These are phyloP conservation scores for Eulemur albifrons DNA, from an alignment of 2,797 vertebrate species.

Conservation along the genomic window DNA sequence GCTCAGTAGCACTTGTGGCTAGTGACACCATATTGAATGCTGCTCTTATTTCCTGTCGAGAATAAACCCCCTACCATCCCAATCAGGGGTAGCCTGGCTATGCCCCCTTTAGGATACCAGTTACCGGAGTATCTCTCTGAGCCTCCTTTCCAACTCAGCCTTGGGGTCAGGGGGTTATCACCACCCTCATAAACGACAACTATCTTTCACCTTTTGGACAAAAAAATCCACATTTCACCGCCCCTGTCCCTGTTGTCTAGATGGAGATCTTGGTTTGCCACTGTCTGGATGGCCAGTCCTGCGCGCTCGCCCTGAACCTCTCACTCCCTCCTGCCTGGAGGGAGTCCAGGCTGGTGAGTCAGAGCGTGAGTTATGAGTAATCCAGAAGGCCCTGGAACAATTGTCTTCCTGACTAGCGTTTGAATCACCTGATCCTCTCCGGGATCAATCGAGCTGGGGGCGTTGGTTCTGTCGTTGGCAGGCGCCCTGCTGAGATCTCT, in stretches of 20 bases:
- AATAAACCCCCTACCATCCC: background rate
- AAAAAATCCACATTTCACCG: background rate
- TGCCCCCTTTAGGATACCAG: no score
- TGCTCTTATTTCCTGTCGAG: background rate
- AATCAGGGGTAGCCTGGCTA: no score
- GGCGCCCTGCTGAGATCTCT: constrained; percentile 10
- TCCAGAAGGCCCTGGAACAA: constrained; percentile 34
- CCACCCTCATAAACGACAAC: background rate
- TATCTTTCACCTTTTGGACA: background rate
- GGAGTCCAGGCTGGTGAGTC: background rate
- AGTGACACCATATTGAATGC: background rate
- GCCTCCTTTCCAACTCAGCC: background rate
- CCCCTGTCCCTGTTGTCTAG: background rate
- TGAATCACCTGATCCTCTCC: background rate
- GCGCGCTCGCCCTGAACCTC: background rate
- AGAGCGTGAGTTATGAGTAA: constrained; percentile 15
- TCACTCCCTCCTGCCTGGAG: background rate
- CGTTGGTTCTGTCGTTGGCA: background rate
- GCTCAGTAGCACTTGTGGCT: background rate
- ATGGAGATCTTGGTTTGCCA: background rate
- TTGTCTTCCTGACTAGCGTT: constrained; percentile 12
- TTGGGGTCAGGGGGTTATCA: background rate
- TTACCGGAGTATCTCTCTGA: background rate
- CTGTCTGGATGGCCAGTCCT: background rate
- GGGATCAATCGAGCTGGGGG: constrained; percentile 14